A percentile compares a stretch with the other conserved stretches of the same genome.
Conservation (phyloP, 2,888 invertebrate genomes). For the Candidula unifasciata region DNA sequence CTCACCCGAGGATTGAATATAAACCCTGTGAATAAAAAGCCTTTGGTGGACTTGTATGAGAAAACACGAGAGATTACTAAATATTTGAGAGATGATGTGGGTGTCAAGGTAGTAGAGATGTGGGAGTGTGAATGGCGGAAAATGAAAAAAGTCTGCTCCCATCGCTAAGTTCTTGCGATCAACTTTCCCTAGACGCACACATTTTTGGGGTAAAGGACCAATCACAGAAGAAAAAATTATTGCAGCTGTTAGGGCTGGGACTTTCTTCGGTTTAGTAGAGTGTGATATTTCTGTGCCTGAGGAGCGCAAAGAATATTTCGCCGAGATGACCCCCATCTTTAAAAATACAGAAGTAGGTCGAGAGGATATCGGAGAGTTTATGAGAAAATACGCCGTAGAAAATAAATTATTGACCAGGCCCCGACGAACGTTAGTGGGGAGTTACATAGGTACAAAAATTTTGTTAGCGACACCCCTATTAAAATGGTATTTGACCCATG, state of each 20-base stretch:
- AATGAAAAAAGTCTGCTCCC: not conserved
- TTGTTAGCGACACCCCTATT: not conserved
- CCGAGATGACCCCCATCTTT: too few relatives aligned
- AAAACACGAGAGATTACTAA: not conserved
- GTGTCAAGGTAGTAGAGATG: not conserved
- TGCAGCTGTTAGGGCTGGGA: not conserved
- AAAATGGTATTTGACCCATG: too few relatives aligned
- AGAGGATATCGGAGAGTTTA: not conserved
- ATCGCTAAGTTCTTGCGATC: not conserved
- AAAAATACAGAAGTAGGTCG: not conserved
- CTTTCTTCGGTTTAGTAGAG: not conserved
- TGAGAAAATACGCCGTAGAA: not conserved
- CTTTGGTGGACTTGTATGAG: not conserved
- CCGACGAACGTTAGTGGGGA: not conserved
- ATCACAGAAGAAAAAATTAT: not conserved
- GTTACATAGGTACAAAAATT: not conserved
- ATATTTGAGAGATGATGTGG: not conserved
- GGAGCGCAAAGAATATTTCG: too few relatives aligned
- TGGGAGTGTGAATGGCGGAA: not conserved
- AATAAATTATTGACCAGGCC: not conserved
- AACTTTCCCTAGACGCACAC: not conserved
- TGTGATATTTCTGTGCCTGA: not conserved
- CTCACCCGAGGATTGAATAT: too few relatives aligned
- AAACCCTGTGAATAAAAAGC: not conserved
- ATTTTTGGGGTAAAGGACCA: not conserved